phyloP scores from a whole-genome alignment of 1,140 invertebrate species.

The Nebria ingens region DNA sequence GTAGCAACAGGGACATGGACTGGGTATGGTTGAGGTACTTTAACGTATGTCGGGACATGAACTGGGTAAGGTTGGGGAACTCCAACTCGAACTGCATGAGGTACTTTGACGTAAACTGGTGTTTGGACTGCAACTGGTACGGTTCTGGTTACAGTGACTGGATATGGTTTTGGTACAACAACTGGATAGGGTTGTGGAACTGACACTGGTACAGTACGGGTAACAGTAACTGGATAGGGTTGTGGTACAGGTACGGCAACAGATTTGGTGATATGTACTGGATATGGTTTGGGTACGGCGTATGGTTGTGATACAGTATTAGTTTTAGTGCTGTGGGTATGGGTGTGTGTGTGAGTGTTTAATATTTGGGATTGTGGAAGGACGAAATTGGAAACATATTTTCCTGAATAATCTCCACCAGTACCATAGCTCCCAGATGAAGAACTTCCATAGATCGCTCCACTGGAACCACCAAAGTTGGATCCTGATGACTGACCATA shows the following conservation, averaged over 20 bases:
- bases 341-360: constrained; percentile 24
- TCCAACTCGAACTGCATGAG: constrained; percentile 23
- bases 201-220: constrained; percentile 29
- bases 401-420: no score
- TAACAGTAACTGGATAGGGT: constrained; percentile 23
- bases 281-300: constrained; percentile 32
- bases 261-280: constrained; percentile 35
- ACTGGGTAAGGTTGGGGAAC: constrained; percentile 22
- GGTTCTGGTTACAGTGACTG: constrained; percentile 29
- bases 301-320: constrained; percentile 19
- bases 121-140: constrained; percentile 29
- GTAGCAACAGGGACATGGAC: constrained; percentile 15
- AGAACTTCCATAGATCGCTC: background rate
- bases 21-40: constrained; percentile 22
- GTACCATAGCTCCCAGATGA: background rate
- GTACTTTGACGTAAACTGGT: constrained; percentile 31
- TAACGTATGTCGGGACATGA: constrained; percentile 6
- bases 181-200: constrained; percentile 31
- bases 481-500: background rate
- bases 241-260: constrained; percentile 27
- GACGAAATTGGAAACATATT: constrained; percentile 12
- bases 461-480: background rate
- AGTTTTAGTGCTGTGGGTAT: constrained; percentile 12
- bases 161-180: constrained; percentile 26
- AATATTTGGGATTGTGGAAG: constrained; percentile 15